Conservation (phyloP, 2,888 invertebrate genomes). For the Euproctis similis region DNA sequence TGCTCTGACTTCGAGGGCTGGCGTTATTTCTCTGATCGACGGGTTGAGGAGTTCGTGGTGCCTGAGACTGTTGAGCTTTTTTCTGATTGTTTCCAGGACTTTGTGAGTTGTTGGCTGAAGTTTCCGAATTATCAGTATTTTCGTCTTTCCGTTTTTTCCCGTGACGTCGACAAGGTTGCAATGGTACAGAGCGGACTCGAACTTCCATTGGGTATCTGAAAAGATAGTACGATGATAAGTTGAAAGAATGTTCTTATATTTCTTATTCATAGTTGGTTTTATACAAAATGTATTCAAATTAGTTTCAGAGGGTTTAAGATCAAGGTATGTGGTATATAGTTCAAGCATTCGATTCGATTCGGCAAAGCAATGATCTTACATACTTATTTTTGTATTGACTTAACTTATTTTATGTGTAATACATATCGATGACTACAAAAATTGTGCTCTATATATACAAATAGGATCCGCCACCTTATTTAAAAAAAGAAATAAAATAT, state of each 20-base stretch:
- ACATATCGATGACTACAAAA: no score
- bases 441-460: no score
- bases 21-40: constrained; percentile 54
- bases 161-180: constrained; percentile 87
- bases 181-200: constrained; percentile 87
- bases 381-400: no score
- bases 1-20: constrained; percentile 69
- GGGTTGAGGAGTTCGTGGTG: constrained; percentile 60
- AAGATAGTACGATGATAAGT: no score
- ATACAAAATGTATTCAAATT: neutral
- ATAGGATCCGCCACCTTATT: no score
- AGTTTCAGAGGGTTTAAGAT: no score
- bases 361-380: no score
- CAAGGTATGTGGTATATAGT: no score
- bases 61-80: constrained; percentile 47
- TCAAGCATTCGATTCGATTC: no score
- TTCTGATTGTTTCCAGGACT: constrained; percentile 58
- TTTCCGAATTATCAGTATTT: constrained; percentile 56
- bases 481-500: no score
- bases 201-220: constrained; percentile 90
- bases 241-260: no score
- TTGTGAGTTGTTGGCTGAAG: constrained; percentile 45
- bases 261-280: neutral
- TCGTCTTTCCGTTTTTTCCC: constrained; percentile 87
- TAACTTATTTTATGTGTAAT: no score